Evolutionary conservation across 2,888 invertebrate species (phyloP).

Genomic region (Sphinx pinastri): DNA sequence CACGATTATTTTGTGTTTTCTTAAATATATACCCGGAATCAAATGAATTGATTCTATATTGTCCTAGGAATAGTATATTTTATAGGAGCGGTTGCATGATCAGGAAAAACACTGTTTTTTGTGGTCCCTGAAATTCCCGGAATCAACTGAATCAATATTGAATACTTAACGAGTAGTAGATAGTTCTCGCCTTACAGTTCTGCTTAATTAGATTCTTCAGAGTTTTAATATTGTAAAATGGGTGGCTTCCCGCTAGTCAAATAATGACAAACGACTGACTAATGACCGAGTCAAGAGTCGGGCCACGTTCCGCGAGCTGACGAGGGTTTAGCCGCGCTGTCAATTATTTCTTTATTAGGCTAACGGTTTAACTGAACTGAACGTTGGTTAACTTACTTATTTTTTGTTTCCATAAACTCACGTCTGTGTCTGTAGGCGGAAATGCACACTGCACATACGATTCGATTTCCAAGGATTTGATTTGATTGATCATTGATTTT

Average conservation of each 20-base stretch:
- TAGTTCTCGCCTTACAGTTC: too few species aligned
- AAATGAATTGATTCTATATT: too few species aligned
- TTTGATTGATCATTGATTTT: too few species aligned
- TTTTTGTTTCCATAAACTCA: not conserved
- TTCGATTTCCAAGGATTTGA: too few species aligned
- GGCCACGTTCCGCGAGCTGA: slow-evolving; percentile 8
- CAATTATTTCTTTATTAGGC: slow-evolving; percentile 21
- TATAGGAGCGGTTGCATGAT: not conserved
- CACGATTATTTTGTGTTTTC: not conserved
- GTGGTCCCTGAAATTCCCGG: too few species aligned
- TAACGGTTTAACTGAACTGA: slow-evolving; percentile 15
- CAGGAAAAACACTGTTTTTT: not conserved
- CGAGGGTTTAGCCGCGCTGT: slow-evolving; percentile 20
- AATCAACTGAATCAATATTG: too few species aligned
- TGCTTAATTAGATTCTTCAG: not conserved
- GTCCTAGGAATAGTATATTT: too few species aligned
- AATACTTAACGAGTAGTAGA: too few species aligned
- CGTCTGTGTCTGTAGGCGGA: too few species aligned
- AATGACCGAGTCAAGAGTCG: slow-evolving; percentile 20
- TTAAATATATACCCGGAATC: not conserved
- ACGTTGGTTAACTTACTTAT: slow-evolving; percentile 4
- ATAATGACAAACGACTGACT: slow-evolving; percentile 21
- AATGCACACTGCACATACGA: too few species aligned
- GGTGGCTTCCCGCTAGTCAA: slow-evolving; percentile 8
- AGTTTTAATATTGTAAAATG: slow-evolving; percentile 13